Evolutionary conservation across 2,888 invertebrate genomes (phyloP), one percentile per base, ranked within the genome.

Genomic region (Strigamia transsilvanica): DNA sequence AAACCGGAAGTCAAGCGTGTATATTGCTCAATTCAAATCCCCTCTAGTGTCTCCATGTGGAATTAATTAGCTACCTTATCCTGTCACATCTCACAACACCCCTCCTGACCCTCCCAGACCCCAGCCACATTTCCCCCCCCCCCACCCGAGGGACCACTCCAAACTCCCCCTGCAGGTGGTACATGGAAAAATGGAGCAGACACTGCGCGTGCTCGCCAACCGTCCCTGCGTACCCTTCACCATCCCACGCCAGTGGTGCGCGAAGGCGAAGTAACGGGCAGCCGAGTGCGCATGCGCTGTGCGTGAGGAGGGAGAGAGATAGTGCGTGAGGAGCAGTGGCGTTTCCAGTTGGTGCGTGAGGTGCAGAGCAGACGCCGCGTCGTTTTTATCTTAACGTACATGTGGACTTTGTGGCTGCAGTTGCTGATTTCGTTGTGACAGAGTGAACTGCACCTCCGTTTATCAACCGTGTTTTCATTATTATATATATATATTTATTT

Each of bases 31-130:
- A 66, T 66, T 66, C 66, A 66, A 66, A 66, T 66, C 27, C 66
- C 66, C 27, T 27, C 27, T 66, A 15, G 66, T 66, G 66, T 66
- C 27, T 66, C 66, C 66, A 66, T 66, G 66, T 66, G 66, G 66
- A 66, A 66, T 66, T 66, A 66, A 66, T 66, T 66, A 66, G 66
- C 23, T 66, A 32, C 66, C 66, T 66, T 66, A 66, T 66, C 66
- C 66, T 15, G 66, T 66, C 66, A 61, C 61, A 61, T 61, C 61
- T 61, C 46, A 61, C 61, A 61, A 12, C 23, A 61, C 61, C 61
- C 61, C 9, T n/a, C 21, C 61, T 61, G 66, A 32, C 23, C 66
- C 15, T 61, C 66, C 27, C 66, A 27, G 66, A 66, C 27, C 66
- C 66, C 66, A 15, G 51, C 66, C 32, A 66, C 66, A 66, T 66